phyloP scores from a whole-genome alignment of 2,113 vertebrate genomes.

The Mus musculus region GRCm39 chr5:84594501-84595000 shows the following conservation, averaged over 20 bases:
- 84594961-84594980: neutral
- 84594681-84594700: neutral
- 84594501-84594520: neutral
- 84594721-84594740: neutral
- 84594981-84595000: neutral
- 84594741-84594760: neutral
- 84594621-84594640: neutral
- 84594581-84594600: neutral
- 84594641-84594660: neutral
- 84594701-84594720: neutral
- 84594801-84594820: neutral
- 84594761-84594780: neutral
- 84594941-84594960: neutral
- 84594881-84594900: neutral
- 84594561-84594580: neutral
- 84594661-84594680: neutral
- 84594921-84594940: neutral
- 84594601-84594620: neutral
- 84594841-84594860: neutral
- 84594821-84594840: neutral
- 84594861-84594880: neutral
- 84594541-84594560: neutral
- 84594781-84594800: neutral
- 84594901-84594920: neutral
- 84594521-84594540: neutral